Conservation (phyloP, 2,797 vertebrate genomes). For the Galago senegalensis region DNA sequence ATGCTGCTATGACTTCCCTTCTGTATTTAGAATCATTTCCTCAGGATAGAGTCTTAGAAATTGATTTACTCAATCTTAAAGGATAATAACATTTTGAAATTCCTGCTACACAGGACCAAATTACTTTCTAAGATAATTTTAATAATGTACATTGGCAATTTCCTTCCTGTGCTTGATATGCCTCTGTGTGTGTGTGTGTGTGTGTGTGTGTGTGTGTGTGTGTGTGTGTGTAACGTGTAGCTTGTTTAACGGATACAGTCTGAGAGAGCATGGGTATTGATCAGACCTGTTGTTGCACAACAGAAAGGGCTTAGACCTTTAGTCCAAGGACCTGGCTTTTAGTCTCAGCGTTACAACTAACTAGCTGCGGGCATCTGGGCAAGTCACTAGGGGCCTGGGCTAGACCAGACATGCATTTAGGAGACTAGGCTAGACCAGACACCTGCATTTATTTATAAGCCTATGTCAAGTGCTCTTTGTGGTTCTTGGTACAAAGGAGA, state of each 20-base stretch:
- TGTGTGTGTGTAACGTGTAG: too few species aligned
- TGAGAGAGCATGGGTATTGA: neutral
- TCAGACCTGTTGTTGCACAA: neutral
- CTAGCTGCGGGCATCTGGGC: neutral
- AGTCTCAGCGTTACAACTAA: neutral
- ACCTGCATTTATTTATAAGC: neutral
- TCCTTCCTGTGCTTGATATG: neutral
- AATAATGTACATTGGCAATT: neutral
- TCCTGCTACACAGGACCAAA: neutral
- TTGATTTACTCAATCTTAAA: conserved; percentile 58
- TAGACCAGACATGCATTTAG: neutral
- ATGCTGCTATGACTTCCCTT: neutral
- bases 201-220: too few species aligned
- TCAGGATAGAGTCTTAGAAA: conserved; percentile 56
- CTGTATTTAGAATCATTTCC: conserved; percentile 37
- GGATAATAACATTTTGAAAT: conserved; percentile 23
- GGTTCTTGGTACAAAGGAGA: neutral
- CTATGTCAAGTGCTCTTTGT: neutral
- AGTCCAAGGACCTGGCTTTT: neutral
- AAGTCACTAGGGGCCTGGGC: neutral
- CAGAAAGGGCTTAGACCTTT: neutral
- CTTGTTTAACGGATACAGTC: neutral
- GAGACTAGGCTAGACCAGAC: neutral
- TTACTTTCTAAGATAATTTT: conserved; percentile 59
- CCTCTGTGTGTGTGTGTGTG: neutral